phyloP scores from a whole-genome alignment of 2,888 invertebrate genomes.

The Arge pagana region DNA sequence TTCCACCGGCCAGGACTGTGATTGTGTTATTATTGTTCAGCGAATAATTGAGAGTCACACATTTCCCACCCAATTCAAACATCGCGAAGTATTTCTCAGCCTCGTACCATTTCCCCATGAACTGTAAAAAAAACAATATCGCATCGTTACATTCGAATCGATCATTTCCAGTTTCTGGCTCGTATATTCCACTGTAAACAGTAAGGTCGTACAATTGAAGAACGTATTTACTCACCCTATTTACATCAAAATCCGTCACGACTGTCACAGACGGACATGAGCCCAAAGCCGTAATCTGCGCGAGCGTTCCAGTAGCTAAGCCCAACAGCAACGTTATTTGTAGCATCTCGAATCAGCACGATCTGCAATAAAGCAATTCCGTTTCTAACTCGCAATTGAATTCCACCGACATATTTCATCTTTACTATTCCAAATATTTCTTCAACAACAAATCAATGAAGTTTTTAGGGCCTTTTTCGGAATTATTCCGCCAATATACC shows the following conservation, averaged over 20 bases:
- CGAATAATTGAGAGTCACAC: background rate
- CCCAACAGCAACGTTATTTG: constrained; percentile 36
- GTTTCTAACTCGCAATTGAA: constrained; percentile 2
- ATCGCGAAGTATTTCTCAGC: background rate
- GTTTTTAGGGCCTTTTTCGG: too few relatives aligned
- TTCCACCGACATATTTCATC: too few relatives aligned
- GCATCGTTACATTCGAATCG: background rate
- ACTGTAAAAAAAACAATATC: background rate
- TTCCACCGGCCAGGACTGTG: background rate
- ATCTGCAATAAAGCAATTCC: too few relatives aligned
- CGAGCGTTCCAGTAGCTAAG: constrained; percentile 36
- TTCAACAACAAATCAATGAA: too few relatives aligned
- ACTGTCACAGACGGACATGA: constrained; percentile 68
- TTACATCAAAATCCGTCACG: constrained; percentile 65
- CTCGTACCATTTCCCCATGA: background rate
- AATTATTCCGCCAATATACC: too few relatives aligned
- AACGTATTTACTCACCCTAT: constrained; percentile 63
- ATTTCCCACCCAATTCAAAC: background rate
- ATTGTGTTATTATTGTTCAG: background rate
- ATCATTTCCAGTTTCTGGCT: too few relatives aligned
- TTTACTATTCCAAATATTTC: too few relatives aligned
- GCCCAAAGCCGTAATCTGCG: constrained; percentile 70
- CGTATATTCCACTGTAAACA: too few relatives aligned
- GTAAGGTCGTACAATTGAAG: too few relatives aligned
- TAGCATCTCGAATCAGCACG: too few relatives aligned